phyloP scores from a whole-genome alignment of 2,113 vertebrate genomes.

The Colistium nudipinnis region DNA sequence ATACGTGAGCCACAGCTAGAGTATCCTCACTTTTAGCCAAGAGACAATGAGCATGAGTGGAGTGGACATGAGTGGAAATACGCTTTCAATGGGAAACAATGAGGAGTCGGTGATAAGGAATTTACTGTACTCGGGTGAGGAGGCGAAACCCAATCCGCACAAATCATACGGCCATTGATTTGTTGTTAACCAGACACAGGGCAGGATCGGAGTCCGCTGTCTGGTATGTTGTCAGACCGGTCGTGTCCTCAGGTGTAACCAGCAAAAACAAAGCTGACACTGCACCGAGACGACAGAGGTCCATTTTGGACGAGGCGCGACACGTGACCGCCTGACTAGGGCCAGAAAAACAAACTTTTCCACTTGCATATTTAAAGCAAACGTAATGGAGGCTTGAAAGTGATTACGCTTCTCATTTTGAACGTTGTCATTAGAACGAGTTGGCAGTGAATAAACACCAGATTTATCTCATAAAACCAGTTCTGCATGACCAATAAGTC shows the following conservation, averaged over 20 bases:
- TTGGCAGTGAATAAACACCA: background rate
- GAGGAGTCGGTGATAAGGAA: constrained; percentile 42
- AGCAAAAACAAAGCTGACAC: constrained; percentile 32
- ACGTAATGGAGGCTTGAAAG: background rate
- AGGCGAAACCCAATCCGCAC: constrained; percentile 39
- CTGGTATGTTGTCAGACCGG: constrained; percentile 58
- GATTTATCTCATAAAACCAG: constrained; percentile 10
- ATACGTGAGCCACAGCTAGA: constrained; percentile 32
- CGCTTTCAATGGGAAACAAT: constrained; percentile 20
- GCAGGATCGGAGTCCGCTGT: constrained; percentile 35
- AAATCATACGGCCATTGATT: background rate
- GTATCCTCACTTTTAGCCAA: constrained; percentile 36
- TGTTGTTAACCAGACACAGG: constrained; percentile 32
- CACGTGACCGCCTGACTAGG: constrained; percentile 1
- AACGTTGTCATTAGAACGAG: background rate
- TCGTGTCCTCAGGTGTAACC: constrained; percentile 40
- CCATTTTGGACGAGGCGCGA: background rate
- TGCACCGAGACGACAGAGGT: constrained; percentile 1
- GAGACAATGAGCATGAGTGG: constrained; percentile 2
- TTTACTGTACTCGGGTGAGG: constrained; percentile 22
- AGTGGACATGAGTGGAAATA: too few species aligned
- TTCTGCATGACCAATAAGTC: constrained; percentile 2
- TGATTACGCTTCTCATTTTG: background rate
- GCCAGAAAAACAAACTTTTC: background rate
- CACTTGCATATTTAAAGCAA: background rate